Evolutionary conservation across 2,888 invertebrate species (phyloP).

Genomic region (Pristionchus mayeri): DNA sequence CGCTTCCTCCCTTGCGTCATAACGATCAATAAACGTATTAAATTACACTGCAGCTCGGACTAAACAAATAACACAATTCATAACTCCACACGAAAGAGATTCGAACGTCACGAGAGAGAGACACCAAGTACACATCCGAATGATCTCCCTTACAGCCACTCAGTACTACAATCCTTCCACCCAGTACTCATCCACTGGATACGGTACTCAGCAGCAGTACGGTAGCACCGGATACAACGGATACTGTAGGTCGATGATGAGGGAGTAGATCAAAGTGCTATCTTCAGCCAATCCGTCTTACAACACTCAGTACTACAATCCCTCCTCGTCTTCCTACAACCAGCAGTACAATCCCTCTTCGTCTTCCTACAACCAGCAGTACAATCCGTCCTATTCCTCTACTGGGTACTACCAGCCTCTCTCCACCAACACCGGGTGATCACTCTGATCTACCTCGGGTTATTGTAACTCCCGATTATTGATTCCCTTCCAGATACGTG

Average conservation of each 20-base stretch:
- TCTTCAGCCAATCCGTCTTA: neutral
- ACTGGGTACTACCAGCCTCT: constrained; percentile 47
- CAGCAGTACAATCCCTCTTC: constrained; percentile 34
- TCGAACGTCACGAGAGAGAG: neutral
- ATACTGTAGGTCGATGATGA: neutral
- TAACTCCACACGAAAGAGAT: neutral
- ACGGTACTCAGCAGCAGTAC: constrained; percentile 45
- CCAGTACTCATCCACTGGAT: constrained; percentile 3
- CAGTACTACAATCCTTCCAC: constrained; percentile 48
- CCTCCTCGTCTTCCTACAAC: neutral
- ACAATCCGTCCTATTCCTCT: neutral
- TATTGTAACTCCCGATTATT: constrained; percentile 10
- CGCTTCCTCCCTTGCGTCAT: neutral
- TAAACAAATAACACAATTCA: constrained; percentile 41
- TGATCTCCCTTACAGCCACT: constrained; percentile 25
- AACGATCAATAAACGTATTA: constrained; percentile 12
- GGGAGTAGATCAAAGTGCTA: neutral
- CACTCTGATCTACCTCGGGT: neutral
- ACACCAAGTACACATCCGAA: neutral
- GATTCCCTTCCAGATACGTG: constrained; percentile 12
- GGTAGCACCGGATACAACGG: constrained; percentile 35
- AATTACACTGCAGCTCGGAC: neutral
- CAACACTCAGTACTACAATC: constrained; percentile 33
- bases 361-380: constrained; percentile 28
- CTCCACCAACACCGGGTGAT: constrained; percentile 42